Evolutionary conservation across 1,140 invertebrate genomes (phyloP).

Genomic region (Eumaeus atala): DNA sequence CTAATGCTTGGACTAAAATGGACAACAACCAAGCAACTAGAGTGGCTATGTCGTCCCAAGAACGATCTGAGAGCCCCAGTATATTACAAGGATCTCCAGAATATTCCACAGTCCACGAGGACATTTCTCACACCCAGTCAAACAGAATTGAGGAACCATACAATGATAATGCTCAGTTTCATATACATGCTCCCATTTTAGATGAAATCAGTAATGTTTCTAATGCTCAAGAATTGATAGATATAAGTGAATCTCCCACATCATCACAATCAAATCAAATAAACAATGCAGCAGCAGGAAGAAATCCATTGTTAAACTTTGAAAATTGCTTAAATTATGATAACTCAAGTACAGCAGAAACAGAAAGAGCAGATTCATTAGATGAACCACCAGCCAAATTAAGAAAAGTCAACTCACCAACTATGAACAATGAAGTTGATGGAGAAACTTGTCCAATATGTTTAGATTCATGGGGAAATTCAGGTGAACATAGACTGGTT

Average conservation of each 20-base stretch:
- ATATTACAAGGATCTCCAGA: conserved; percentile 18
- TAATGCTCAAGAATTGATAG: no score
- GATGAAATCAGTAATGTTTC: neutral
- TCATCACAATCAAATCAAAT: conserved; percentile 1
- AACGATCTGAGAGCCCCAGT: conserved; percentile 24
- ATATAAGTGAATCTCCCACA: conserved; percentile 19
- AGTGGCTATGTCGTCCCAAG: neutral
- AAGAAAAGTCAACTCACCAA: conserved; percentile 40
- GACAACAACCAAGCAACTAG: conserved; percentile 6
- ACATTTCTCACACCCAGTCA: neutral
- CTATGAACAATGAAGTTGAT: conserved; percentile 71
- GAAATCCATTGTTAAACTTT: neutral
- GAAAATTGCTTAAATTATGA: neutral
- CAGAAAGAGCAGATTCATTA: conserved; percentile 9
- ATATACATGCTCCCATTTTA: neutral
- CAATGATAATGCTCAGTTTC: conserved; percentile 17
- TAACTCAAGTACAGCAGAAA: neutral
- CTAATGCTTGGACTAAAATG: neutral
- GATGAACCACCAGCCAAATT: conserved; percentile 54
- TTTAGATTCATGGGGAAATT: conserved; percentile 88
- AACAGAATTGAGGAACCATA: neutral
- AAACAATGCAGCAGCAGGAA: neutral
- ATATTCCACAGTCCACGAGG: conserved; percentile 13
- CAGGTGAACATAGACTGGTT: conserved; percentile 87
- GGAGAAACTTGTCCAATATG: conserved; percentile 90